These are phyloP conservation scores for Dipodomys stephensi DNA, from an alignment of 2,113 vertebrate genomes.

Conservation along the genomic window DNA sequence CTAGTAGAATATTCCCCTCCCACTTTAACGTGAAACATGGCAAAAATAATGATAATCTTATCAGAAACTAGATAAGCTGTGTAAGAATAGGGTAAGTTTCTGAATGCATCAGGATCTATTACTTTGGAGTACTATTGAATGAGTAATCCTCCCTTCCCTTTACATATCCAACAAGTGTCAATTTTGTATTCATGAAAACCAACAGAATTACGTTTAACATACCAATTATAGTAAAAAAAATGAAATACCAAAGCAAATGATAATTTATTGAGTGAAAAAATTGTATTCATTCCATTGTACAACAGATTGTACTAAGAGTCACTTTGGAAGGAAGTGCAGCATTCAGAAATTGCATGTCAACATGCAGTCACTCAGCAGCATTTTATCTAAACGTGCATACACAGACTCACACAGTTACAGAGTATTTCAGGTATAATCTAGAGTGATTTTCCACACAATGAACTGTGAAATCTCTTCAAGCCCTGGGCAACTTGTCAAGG, in stretches of 20 bases:
- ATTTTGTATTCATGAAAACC: slow-evolving; percentile 2
- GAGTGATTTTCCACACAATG: slow-evolving; percentile 77
- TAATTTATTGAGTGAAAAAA: slow-evolving; percentile 79
- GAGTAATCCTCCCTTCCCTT: background rate
- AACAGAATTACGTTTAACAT: slow-evolving; percentile 70
- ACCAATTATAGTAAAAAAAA: slow-evolving; percentile 65
- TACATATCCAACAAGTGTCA: background rate
- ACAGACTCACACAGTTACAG: slow-evolving; percentile 71
- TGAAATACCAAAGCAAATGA: slow-evolving; percentile 48
- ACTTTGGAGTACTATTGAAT: background rate
- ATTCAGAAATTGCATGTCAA: slow-evolving; percentile 76
- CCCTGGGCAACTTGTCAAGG: slow-evolving; percentile 73
- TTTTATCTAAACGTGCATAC: slow-evolving; percentile 75
- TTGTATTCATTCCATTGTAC: slow-evolving; percentile 75
- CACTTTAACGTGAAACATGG: background rate
- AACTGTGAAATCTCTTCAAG: slow-evolving; percentile 66
- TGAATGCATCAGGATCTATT: background rate
- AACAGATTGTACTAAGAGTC: slow-evolving; percentile 69
- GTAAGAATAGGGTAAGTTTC: background rate
- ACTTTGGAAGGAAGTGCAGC: slow-evolving; percentile 69
- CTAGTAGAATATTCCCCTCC: background rate
- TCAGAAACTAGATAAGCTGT: background rate
- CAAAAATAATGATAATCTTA: background rate
- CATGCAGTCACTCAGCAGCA: slow-evolving; percentile 80
- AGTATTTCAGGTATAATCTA: slow-evolving; percentile 64